phyloP scores from a whole-genome alignment of 1,140 invertebrate genomes.

The Dendrolimus punctatus region DNA sequence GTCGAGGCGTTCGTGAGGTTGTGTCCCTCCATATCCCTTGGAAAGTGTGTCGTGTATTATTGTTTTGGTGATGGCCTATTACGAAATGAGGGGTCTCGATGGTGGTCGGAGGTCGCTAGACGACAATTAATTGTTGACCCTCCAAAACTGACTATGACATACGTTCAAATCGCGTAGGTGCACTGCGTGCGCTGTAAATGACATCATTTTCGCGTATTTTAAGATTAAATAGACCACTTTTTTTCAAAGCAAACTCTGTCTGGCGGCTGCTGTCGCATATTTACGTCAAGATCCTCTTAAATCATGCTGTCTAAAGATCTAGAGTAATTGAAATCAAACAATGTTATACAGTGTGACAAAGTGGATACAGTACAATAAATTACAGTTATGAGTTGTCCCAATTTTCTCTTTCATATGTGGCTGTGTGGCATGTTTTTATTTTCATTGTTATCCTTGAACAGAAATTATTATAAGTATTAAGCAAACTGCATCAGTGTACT shows the following conservation, averaged over 20 bases:
- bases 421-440: background rate
- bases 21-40: constrained; percentile 41
- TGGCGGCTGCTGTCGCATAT: background rate
- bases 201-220: constrained; percentile 50
- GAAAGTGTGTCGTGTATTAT: constrained; percentile 61
- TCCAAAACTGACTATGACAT: constrained; percentile 34
- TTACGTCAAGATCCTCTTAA: background rate
- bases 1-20: constrained; percentile 20
- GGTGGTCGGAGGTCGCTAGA: constrained; percentile 25
- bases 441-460: background rate
- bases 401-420: constrained; percentile 3
- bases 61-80: constrained; percentile 59
- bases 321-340: too few relatives aligned
- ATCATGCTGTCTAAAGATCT: too few relatives aligned
- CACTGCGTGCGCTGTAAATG: constrained; percentile 22
- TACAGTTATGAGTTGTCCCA: constrained; percentile 4
- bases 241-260: background rate
- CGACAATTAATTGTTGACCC: constrained; percentile 24
- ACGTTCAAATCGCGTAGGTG: constrained; percentile 39
- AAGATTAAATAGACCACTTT: constrained; percentile 24
- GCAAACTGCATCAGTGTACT: too few relatives aligned
- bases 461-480: too few relatives aligned
- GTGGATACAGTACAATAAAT: constrained; percentile 1
- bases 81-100: constrained; percentile 45
- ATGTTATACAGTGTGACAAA: constrained; percentile 1